A percentile compares a stretch with the other conserved stretches of the same genome.
Conservation (phyloP, 2,113 vertebrate genomes). For the Corythaixoides concolor region DNA sequence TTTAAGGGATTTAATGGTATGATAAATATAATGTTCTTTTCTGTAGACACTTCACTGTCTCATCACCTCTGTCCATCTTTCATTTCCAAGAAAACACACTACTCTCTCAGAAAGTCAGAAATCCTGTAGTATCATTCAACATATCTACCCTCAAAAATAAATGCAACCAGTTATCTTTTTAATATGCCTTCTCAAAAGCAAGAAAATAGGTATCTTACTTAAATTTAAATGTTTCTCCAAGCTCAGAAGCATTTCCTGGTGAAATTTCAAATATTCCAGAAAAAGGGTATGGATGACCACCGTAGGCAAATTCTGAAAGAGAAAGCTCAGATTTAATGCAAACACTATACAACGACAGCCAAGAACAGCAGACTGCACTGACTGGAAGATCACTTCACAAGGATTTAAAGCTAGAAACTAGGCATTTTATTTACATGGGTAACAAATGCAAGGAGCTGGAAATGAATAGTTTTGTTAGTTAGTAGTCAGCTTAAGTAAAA, state of each 20-base stretch:
- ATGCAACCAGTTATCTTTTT: not conserved
- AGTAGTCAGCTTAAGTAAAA: not conserved
- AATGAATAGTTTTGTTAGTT: not conserved
- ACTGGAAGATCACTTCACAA: not conserved
- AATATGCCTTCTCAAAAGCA: conserved; percentile 1
- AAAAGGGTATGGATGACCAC: conserved; percentile 98
- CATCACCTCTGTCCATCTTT: not conserved
- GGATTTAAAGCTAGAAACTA: not conserved
- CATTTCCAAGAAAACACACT: not conserved
- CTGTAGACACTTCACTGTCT: not conserved
- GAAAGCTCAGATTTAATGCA: conserved; percentile 68
- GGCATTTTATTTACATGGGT: not conserved
- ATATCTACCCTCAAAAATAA: not conserved
- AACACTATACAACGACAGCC: not conserved
- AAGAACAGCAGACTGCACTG: not conserved
- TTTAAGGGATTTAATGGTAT: not conserved
- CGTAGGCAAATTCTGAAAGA: conserved; percentile 96
- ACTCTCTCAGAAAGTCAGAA: not conserved
- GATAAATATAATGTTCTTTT: not conserved
- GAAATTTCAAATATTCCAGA: conserved; percentile 99
- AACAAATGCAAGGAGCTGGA: not conserved
- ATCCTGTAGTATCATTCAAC: not conserved
- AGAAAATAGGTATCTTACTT: conserved; percentile 81
- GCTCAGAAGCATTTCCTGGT: conserved; percentile 93
- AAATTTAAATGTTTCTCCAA: conserved; percentile 99